Percentiles rank a stretch among this genome's conserved stretches.
Evolutionary conservation across 2,888 invertebrate genomes (phyloP).

Genomic region (Anthoptus insignis): DNA sequence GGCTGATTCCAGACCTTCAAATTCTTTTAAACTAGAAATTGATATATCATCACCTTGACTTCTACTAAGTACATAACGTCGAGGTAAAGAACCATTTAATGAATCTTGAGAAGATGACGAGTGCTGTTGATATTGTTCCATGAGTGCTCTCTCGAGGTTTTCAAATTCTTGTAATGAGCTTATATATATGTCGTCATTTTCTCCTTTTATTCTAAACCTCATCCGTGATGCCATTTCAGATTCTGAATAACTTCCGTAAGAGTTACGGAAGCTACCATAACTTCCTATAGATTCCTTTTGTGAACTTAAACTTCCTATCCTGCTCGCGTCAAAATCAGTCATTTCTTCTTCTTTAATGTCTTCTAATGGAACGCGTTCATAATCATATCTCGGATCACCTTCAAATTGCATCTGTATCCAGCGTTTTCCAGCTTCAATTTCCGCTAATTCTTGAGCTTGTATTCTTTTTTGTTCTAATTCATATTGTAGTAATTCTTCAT

Average conservation of each 20-base stretch:
- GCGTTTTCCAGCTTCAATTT: constrained; percentile 92
- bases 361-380: constrained; percentile 94
- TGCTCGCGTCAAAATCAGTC: constrained; percentile 94
- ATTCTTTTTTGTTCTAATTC: constrained; percentile 89
- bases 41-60: constrained; percentile 96
- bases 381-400: constrained; percentile 92
- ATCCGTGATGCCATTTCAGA: constrained; percentile 95
- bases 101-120: constrained; percentile 96
- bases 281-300: constrained; percentile 93
- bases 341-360: constrained; percentile 98
- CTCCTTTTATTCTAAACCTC: constrained; percentile 94
- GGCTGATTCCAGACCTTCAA: constrained; percentile 96
- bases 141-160: constrained; percentile 94
- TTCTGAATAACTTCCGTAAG: constrained; percentile 97
- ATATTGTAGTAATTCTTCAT: constrained; percentile 88
- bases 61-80: constrained; percentile 89
- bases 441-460: constrained; percentile 82
- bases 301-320: constrained; percentile 92
- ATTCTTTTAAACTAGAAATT: constrained; percentile 95
- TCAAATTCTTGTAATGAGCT: constrained; percentile 98
- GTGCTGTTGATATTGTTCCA: constrained; percentile 91
- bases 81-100: constrained; percentile 93
- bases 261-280: constrained; percentile 94
- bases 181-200: constrained; percentile 97
- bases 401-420: constrained; percentile 97